Conservation (phyloP, 2,888 invertebrate genomes). For the Chaetogeoica ovagalla region DNA sequence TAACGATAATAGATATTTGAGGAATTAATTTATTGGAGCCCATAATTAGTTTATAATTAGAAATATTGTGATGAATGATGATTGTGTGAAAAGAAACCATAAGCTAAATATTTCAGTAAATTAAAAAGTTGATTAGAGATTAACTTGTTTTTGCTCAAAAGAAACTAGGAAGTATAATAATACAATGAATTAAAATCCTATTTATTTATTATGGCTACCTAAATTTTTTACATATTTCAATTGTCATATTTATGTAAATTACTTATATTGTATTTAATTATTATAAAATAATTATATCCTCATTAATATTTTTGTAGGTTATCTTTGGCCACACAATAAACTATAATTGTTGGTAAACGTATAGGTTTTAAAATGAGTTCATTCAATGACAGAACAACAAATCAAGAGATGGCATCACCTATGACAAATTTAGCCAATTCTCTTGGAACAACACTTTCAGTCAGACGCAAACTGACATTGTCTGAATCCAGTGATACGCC, state of each 20-base stretch:
- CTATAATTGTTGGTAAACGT: neutral
- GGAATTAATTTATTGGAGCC: no score
- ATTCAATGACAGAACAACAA: slow-evolving; percentile 23
- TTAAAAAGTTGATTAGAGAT: neutral
- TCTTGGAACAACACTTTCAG: slow-evolving; percentile 38
- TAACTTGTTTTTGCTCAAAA: neutral
- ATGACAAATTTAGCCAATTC: slow-evolving; percentile 47
- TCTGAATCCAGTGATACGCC: slow-evolving; percentile 48
- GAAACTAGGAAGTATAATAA: neutral
- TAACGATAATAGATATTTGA: no score
- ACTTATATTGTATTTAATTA: neutral
- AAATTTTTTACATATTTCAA: neutral
- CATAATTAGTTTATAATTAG: no score
- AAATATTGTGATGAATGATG: no score
- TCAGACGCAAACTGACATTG: slow-evolving; percentile 41
- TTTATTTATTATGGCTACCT: neutral
- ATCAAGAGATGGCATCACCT: slow-evolving; percentile 39
- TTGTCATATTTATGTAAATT: neutral
- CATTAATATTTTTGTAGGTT: neutral
- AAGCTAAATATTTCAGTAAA: neutral
- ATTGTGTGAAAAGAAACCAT: no score
- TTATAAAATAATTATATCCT: neutral
- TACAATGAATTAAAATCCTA: neutral
- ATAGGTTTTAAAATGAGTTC: slow-evolving; percentile 35
- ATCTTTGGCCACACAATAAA: neutral